Conservation (phyloP, 2,797 vertebrate species). For the Lerista edwardsae region DNA sequence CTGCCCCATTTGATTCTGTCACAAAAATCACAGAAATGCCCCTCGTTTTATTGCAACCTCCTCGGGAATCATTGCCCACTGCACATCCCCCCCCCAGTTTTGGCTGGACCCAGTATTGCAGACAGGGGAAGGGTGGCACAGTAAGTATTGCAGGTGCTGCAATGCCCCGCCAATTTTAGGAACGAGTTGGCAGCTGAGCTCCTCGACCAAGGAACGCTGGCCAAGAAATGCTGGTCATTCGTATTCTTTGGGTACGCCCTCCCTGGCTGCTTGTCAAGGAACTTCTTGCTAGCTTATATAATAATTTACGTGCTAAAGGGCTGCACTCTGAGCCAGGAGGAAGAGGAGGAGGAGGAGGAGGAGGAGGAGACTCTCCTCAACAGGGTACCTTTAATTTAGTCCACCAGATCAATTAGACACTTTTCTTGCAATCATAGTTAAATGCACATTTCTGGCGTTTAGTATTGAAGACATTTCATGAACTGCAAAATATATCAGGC, state of each 20-base stretch:
- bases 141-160: too few relatives aligned
- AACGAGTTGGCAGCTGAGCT: background rate
- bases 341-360: background rate
- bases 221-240: background rate
- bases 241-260: background rate
- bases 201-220: background rate
- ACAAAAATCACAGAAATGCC: too few relatives aligned
- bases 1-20: too few relatives aligned
- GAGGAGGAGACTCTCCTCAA: background rate
- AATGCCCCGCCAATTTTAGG: too few relatives aligned
- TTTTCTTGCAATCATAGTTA: conserved; percentile 44
- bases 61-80: too few relatives aligned
- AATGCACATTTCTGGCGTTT: conserved; percentile 32
- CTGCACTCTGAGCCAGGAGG: background rate
- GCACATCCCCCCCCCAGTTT: too few relatives aligned
- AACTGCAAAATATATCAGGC: conserved; percentile 14
- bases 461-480: conserved; percentile 36
- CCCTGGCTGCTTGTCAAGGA: background rate
- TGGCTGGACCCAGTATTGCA: too few relatives aligned
- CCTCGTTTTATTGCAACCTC: too few relatives aligned
- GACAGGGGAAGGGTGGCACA: too few relatives aligned
- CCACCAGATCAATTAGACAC: background rate
- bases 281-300: background rate
- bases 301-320: background rate
- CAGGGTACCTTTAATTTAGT: conserved; percentile 2